Percentiles rank a stretch among this genome's conserved stretches.
These are phyloP conservation scores for Hirtodrosophila cameraria DNA, from an alignment of 2,888 invertebrate species.

Conservation along the genomic window DNA sequence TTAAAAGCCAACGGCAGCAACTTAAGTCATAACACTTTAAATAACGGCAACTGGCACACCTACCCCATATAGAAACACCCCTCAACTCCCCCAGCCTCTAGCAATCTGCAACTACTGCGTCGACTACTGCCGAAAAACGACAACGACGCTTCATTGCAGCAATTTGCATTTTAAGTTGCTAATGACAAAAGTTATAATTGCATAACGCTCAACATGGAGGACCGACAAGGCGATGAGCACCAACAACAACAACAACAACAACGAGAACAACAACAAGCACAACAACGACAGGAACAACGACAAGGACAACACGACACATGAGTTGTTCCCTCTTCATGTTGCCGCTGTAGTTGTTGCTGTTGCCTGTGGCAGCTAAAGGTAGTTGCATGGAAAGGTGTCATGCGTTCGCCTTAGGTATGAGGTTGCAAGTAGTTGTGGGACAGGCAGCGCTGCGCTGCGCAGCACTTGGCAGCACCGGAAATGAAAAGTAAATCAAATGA, in stretches of 20 bases:
- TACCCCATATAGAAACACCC: too few relatives aligned
- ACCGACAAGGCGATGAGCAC: constrained; percentile 15
- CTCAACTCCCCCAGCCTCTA: too few relatives aligned
- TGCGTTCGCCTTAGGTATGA: constrained; percentile 31
- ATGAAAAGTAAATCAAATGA: constrained; percentile 82
- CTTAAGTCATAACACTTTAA: constrained; percentile 73
- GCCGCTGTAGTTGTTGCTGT: constrained; percentile 25
- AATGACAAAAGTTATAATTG: constrained; percentile 83
- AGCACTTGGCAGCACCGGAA: constrained; percentile 80
- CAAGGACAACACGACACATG: constrained; percentile 40
- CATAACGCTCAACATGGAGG: constrained; percentile 77
- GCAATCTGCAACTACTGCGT: too few relatives aligned
- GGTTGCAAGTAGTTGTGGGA: neutral
- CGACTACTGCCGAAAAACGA: constrained; percentile 51
- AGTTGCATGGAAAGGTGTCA: constrained; percentile 17
- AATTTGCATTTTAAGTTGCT: constrained; percentile 82
- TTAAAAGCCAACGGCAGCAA: constrained; percentile 62
- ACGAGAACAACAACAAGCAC: constrained; percentile 11
- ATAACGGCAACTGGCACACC: constrained; percentile 46
- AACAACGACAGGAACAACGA: constrained; percentile 9
- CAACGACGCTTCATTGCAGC: constrained; percentile 77
- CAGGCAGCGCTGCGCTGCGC: constrained; percentile 25
- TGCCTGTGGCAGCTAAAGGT: constrained; percentile 1
- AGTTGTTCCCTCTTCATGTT: constrained; percentile 41
- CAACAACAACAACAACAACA: constrained; percentile 8